Evolutionary conservation across 2,888 invertebrate species (phyloP).

Genomic region (Metopia argyrocephala): DNA sequence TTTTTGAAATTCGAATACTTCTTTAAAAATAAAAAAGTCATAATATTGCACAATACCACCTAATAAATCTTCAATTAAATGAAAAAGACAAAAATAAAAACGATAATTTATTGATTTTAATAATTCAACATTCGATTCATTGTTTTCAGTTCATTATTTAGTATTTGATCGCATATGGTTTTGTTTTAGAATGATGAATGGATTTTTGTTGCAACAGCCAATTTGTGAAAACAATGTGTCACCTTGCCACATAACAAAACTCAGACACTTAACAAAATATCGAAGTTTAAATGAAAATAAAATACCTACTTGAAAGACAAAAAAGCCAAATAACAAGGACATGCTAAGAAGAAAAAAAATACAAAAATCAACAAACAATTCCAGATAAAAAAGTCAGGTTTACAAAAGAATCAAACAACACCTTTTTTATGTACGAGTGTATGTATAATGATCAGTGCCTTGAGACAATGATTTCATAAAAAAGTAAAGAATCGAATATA

Average conservation of each 20-base stretch:
- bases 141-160: no score
- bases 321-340: constrained; percentile 21
- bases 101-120: constrained; percentile 6
- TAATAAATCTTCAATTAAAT: no score
- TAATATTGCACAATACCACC: no score
- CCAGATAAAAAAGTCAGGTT: constrained; percentile 13
- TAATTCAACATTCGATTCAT: constrained; percentile 19
- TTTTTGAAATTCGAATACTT: no score
- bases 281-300: constrained; percentile 4
- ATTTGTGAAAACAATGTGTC: constrained; percentile 55
- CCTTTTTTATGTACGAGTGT: no score
- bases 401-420: not conserved
- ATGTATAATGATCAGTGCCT: constrained; percentile 29
- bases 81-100: no score
- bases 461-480: not conserved
- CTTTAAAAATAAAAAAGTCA: no score
- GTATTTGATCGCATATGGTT: not conserved
- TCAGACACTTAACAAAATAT: not conserved
- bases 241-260: constrained; percentile 52
- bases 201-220: constrained; percentile 48
- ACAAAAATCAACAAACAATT: not conserved
- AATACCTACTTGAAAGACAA: constrained; percentile 3
- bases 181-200: constrained; percentile 54
- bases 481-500: no score
- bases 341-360: constrained; percentile 4